Conservation (phyloP, 2,888 invertebrate species). For the Aphrophora alni region DNA sequence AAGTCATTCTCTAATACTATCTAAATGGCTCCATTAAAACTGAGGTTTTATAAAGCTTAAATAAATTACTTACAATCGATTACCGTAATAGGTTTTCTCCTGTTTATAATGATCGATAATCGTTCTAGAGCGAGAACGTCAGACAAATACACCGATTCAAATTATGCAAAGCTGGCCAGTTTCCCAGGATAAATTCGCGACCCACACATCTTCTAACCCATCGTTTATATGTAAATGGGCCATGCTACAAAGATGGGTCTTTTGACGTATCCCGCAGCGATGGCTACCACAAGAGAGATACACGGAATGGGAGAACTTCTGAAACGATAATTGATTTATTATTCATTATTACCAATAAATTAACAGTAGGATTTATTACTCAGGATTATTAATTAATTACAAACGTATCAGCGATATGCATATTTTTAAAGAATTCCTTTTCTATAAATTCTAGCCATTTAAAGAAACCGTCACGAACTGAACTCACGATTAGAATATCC, state of each 20-base stretch:
- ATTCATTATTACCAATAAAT: too few relatives aligned
- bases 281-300: background rate
- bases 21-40: background rate
- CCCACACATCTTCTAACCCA: background rate
- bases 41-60: background rate
- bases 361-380: too few relatives aligned
- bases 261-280: background rate
- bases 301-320: too few relatives aligned
- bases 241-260: background rate
- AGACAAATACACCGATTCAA: background rate
- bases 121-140: background rate
- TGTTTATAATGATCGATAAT: background rate
- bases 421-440: too few relatives aligned
- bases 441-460: too few relatives aligned
- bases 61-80: background rate
- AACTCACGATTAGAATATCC: too few relatives aligned
- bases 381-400: too few relatives aligned
- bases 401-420: too few relatives aligned
- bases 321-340: too few relatives aligned
- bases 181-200: background rate
- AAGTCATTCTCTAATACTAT: background rate
- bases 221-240: background rate
- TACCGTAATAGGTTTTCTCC: background rate
- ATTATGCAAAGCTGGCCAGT: background rate
- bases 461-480: too few relatives aligned